Conservation (phyloP, 1,140 invertebrate species). For the Drosophila willistoni region DNA sequence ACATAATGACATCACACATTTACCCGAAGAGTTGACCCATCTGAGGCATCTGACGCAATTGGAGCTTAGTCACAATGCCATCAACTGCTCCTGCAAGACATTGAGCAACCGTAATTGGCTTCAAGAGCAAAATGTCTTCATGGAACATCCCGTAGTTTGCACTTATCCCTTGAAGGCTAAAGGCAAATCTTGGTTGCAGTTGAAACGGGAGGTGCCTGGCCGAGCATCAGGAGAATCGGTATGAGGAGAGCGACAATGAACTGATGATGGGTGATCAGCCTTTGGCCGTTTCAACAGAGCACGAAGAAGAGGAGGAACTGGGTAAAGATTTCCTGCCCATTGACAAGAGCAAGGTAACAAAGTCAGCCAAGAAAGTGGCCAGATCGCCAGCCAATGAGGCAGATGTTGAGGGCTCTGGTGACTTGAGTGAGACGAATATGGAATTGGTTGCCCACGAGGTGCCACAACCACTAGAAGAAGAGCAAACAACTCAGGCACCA, state of each 20-base stretch:
- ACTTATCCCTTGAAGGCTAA: conserved; percentile 83
- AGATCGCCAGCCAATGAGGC: conserved; percentile 39
- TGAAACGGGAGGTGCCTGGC: conserved; percentile 85
- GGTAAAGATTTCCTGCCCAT: conserved; percentile 68
- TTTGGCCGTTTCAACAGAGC: conserved; percentile 76
- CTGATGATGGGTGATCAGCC: conserved; percentile 86
- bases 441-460: conserved; percentile 33
- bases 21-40: conserved; percentile 85
- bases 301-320: conserved; percentile 82
- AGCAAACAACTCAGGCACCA: background rate
- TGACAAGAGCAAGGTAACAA: conserved; percentile 32
- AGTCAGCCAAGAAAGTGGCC: conserved; percentile 22
- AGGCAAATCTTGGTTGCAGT: conserved; percentile 84
- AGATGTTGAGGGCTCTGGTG: conserved; percentile 79
- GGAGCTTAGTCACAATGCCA: conserved; percentile 85
- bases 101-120: conserved; percentile 85
- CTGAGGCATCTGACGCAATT: conserved; percentile 84
- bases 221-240: conserved; percentile 34
- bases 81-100: conserved; percentile 86
- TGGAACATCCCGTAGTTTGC: conserved; percentile 85
- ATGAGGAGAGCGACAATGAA: conserved; percentile 75
- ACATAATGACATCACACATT: conserved; percentile 85
- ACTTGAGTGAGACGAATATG: conserved; percentile 65
- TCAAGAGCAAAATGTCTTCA: conserved; percentile 83
- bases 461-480: no score